Conservation (phyloP, 2,797 vertebrate species). For the Phrynocephalus forsythii region DNA sequence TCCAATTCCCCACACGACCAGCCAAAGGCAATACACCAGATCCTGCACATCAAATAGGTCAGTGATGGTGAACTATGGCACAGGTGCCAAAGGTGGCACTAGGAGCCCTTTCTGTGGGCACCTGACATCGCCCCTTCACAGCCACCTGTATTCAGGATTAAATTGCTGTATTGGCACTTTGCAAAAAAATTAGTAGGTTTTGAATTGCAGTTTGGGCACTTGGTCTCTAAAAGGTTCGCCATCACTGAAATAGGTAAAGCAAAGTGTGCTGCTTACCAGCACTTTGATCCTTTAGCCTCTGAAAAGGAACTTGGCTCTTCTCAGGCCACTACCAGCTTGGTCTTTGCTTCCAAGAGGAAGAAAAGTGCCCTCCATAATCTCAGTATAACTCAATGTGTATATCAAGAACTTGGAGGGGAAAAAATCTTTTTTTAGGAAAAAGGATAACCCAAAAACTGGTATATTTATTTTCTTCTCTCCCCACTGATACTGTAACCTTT, state of each 20-base stretch:
- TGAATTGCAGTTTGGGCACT: too few relatives aligned
- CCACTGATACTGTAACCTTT: background rate
- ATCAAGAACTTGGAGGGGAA: background rate
- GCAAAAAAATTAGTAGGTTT: too few relatives aligned
- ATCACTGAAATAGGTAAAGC: background rate
- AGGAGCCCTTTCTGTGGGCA: background rate
- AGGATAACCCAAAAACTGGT: background rate
- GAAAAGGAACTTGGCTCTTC: background rate
- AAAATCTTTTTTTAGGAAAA: background rate
- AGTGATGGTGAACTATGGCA: too few relatives aligned
- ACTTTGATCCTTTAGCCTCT: background rate
- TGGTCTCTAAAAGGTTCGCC: too few relatives aligned
- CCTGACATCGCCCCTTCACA: too few relatives aligned
- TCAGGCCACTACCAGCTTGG: background rate
- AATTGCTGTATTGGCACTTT: too few relatives aligned
- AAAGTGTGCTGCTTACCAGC: background rate
- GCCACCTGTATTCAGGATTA: too few relatives aligned
- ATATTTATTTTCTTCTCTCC: background rate
- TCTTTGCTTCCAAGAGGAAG: background rate
- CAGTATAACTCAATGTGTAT: background rate
- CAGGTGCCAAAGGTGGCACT: too few relatives aligned
- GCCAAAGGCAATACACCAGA: background rate
- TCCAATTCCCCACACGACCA: background rate
- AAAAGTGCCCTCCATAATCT: background rate
- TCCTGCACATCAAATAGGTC: background rate